These are phyloP conservation scores for Seladonia tumulorum DNA, from an alignment of 2,888 invertebrate genomes.

Conservation along the genomic window DNA sequence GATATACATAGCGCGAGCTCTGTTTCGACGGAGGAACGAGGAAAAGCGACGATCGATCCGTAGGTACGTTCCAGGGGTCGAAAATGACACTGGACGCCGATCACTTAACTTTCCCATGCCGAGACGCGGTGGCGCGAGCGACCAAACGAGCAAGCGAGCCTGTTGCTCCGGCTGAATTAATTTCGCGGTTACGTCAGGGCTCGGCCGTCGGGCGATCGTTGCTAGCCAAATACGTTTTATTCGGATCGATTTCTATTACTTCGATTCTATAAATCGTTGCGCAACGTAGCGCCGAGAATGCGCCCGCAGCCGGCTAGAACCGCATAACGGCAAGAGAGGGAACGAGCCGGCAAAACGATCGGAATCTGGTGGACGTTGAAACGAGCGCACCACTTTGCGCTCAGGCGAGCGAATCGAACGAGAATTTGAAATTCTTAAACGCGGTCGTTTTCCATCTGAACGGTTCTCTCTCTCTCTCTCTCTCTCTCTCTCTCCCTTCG, in stretches of 20 bases:
- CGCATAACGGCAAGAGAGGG: neutral
- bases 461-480: neutral
- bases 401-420: neutral
- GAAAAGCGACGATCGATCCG: neutral
- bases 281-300: constrained; percentile 6
- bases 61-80: constrained; percentile 26
- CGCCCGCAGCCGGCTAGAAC: neutral
- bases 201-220: constrained; percentile 39
- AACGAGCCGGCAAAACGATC: neutral
- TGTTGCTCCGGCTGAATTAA: constrained; percentile 77
- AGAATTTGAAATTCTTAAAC: constrained; percentile 14
- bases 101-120: constrained; percentile 75
- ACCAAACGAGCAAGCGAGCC: constrained; percentile 68
- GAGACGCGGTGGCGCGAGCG: constrained; percentile 44
- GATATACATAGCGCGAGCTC: too few relatives aligned
- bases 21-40: neutral
- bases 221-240: constrained; percentile 46
- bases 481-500: too few relatives aligned
- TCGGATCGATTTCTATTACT: constrained; percentile 41
- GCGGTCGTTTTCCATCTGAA: neutral
- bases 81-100: neutral
- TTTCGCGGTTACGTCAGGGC: constrained; percentile 77
- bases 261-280: constrained; percentile 23
- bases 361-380: neutral
- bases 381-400: neutral